Conservation (phyloP, 1,140 invertebrate genomes). For the Dolichoris vasculosae region DNA sequence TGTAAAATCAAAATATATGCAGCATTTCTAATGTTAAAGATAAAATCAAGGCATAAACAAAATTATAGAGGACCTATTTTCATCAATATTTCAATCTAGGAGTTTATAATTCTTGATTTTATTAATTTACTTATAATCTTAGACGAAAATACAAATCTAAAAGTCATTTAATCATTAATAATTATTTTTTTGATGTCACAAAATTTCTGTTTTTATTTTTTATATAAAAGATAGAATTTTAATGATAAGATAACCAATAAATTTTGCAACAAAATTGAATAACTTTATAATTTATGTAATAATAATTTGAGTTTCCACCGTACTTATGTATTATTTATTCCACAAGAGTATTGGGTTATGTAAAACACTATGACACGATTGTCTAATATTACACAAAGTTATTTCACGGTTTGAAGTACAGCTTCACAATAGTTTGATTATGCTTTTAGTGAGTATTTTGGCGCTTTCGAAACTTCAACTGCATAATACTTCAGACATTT, state of each 20-base stretch:
- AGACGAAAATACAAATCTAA: not conserved
- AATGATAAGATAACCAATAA: no score
- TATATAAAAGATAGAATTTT: no score
- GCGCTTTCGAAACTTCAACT: not conserved
- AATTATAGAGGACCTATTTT: not conserved
- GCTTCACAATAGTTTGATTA: not conserved
- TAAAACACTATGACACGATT: conserved; percentile 1
- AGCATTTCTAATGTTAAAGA: not conserved
- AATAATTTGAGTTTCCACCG: not conserved
- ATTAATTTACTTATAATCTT: not conserved
- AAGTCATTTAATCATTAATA: not conserved
- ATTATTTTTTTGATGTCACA: no score
- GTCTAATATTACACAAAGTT: not conserved
- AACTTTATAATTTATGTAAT: not conserved
- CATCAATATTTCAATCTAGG: not conserved
- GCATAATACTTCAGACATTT: conserved; percentile 14
- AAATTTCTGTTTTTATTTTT: no score
- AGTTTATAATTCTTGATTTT: not conserved
- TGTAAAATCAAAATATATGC: not conserved
- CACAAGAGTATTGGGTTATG: not conserved
- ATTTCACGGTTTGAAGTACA: not conserved
- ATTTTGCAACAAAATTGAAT: not conserved
- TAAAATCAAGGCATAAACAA: not conserved
- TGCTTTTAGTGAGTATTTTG: conserved; percentile 17
- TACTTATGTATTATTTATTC: not conserved